Evolutionary conservation across 2,113 vertebrate species (phyloP), one percentile per base, ranked within the genome.

Genomic region (Natator depressus): DNA sequence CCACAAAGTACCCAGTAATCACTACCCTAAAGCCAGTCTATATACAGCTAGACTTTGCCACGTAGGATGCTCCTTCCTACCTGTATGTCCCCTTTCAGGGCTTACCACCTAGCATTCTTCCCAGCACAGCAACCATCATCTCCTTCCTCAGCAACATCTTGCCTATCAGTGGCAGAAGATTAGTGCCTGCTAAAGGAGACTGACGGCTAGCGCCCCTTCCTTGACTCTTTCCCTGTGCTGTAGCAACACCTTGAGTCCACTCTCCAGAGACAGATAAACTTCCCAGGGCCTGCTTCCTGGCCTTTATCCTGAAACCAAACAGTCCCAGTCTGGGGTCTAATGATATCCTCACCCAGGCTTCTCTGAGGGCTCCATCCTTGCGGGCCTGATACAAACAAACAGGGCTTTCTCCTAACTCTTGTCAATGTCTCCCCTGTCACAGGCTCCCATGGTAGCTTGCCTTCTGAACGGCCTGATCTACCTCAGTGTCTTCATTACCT

Each of bases 281-380:
- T 27, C 13, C 25, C 24, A 47, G 76, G 24, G 13, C 25, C 46
- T 46, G 11, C 10, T 42, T 38, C 20, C 9, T 42, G 22, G 38
- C 42, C 49, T 81, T 81, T 8, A 46, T 47, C 83, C 81, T 90
- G n/a, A 17, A 2, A 2, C 76, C 22, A 7, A 2, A 0, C 16
- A 31, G 76, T 57, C 75, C 86, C 51, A 5, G 50, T 38, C 27
- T 4, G 51, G 13, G 7, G 53, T 7, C 4, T 3, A 9, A 31
- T 1, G 46, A 1, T 0, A 0, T 3, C n/a, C 76, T 22, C 42
- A 2, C 1, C 3, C 3, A 2, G 5, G 5, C 9, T 1, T 19
- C 79, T 5, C 76, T 38, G 10, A 84, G 76, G 42, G 1, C 35
- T 27, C 38, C 88, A 7, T 22, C 25, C 35, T 5, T 5, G 1